Base-by-base conservation (phyloP, 2,113 vertebrate species). In the Dicrurus megarhynchus region DNA sequence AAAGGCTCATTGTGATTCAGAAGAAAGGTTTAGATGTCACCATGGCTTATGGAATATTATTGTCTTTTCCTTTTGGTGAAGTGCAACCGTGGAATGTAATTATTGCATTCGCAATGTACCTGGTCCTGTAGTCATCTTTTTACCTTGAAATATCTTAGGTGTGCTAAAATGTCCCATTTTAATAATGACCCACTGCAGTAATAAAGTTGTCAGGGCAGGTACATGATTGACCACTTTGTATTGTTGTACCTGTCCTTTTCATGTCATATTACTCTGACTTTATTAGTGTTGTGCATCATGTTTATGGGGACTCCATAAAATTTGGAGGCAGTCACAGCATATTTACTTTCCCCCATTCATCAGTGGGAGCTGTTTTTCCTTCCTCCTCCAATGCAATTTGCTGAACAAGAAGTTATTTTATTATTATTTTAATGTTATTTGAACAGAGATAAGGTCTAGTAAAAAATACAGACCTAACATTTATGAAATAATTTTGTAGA, bases 251-350 rank as follows among this genome's bases (percentile, higher is more conserved):
- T 64, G 63, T 89, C 82, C 67, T 80, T 94, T 89, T 94, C 82
- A 35, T 44, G 70, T 90, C 64, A 61, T 47, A 28, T 90, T 80
- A 84, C 60, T 67, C 60, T 78, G 75, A 67, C 73, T 93, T 96
- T 90, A 93, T 94, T 94, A 22, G 78, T 84, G 42, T 59, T 83
- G 39, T 95, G 83, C 32, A 71, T 89, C 89, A 84, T 39, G 26
- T 92, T 97, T 95, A 89, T 57, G 75, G 64, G 85, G 81, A 60
- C 67, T 71, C 42, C 16, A 17, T 90, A 88, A 89, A 87, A 81
- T 67, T 16, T 65, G 53, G 80, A 95, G 63, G 74, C 59, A 89
- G 47, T 60, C 0, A 4, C n/a, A 56, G 77, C 4, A 2, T 47
- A 79, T 77, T 60, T 84, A 75, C 53, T 53, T 82, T 78, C 46